phyloP scores from a whole-genome alignment of 2,888 invertebrate species.

The Mycalesis mineus region DNA sequence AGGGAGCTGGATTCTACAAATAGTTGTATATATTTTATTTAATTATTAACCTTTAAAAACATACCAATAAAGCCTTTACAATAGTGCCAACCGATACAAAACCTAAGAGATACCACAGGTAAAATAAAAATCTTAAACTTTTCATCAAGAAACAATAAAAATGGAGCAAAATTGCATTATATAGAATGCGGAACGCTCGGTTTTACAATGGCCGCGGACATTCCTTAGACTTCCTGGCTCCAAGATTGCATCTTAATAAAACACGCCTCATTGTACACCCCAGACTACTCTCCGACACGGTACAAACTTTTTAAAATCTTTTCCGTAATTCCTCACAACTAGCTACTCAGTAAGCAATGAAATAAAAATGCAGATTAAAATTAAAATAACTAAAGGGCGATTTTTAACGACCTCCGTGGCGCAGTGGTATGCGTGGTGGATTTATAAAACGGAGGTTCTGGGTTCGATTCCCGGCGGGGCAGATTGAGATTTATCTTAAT shows the following conservation, averaged over 20 bases:
- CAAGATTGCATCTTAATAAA: constrained; percentile 7
- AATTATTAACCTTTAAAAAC: too few species aligned
- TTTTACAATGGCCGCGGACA: background rate
- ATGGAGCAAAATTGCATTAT: background rate
- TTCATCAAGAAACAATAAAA: background rate
- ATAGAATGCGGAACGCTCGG: background rate
- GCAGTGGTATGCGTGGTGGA: too few species aligned
- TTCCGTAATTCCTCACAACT: background rate
- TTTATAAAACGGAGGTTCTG: too few species aligned
- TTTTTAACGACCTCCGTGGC: too few species aligned
- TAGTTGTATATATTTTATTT: too few species aligned
- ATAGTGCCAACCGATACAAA: too few species aligned
- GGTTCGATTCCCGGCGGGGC: too few species aligned
- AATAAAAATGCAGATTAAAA: constrained; percentile 4
- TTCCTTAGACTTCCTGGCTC: background rate
- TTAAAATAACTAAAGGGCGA: too few species aligned
- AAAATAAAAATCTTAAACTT: background rate
- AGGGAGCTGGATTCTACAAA: too few species aligned
- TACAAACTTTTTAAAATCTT: background rate
- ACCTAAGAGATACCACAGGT: too few species aligned
- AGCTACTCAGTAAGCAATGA: constrained; percentile 6
- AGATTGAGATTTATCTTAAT: too few species aligned
- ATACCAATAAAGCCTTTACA: too few species aligned
- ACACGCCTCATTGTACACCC: constrained; percentile 3
- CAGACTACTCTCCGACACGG: background rate